A percentile compares a stretch with the other conserved stretches of the same genome.
Evolutionary conservation across 2,113 vertebrate species (phyloP).

Genomic region (Scomber japonicus): DNA sequence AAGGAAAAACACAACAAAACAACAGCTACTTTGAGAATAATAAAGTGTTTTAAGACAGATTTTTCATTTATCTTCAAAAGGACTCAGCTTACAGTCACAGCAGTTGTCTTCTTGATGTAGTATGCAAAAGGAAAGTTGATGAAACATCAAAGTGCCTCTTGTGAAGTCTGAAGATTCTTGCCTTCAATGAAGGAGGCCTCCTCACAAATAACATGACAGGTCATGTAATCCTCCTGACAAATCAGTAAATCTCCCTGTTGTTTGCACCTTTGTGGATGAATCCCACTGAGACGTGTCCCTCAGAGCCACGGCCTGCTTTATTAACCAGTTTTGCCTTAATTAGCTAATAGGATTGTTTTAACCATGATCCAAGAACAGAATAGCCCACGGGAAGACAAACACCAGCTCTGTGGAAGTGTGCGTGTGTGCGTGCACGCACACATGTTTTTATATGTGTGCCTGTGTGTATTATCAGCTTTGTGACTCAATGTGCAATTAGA

Average conservation of each 20-base stretch:
- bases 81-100: conserved; percentile 8
- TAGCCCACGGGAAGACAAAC: conserved; percentile 74
- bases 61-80: conserved; percentile 34
- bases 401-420: conserved; percentile 39
- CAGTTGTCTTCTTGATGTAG: conserved; percentile 47
- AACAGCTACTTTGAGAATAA: neutral
- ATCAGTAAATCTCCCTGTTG: conserved; percentile 63
- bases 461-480: conserved; percentile 10
- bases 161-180: conserved; percentile 46
- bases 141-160: conserved; percentile 61
- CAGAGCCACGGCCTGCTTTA: conserved; percentile 65
- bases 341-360: conserved; percentile 84
- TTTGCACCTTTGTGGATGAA: conserved; percentile 66
- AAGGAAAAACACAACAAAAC: neutral
- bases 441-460: conserved; percentile 21
- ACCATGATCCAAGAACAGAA: conserved; percentile 79
- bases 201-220: conserved; percentile 55
- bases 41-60: conserved; percentile 16
- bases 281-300: conserved; percentile 62
- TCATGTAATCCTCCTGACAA: conserved; percentile 69
- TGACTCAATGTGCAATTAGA: conserved; percentile 10
- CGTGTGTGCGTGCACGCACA: conserved; percentile 25
- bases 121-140: conserved; percentile 49
- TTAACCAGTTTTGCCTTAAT: conserved; percentile 78
- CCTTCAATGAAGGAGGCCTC: conserved; percentile 27